These are phyloP conservation scores for Danio tinwini DNA, from an alignment of 2,797 vertebrate genomes.

Conservation along the genomic window DNA sequence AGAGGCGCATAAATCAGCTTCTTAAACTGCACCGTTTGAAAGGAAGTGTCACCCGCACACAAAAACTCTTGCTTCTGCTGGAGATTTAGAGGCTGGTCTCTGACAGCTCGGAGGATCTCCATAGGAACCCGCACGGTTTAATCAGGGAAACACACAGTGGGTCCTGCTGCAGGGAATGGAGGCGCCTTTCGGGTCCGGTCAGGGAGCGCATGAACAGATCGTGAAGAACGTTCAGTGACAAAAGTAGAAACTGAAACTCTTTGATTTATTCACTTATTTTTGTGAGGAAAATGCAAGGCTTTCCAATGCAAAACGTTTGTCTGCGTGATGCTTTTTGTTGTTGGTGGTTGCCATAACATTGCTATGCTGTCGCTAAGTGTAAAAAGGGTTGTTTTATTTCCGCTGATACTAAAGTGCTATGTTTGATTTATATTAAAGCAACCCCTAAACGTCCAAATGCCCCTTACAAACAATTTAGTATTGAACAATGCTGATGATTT, in stretches of 20 bases:
- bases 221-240: constrained; percentile 13
- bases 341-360: not conserved
- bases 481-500: not conserved
- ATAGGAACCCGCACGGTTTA: constrained; percentile 72
- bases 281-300: not conserved
- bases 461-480: not conserved
- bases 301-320: not conserved
- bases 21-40: constrained; percentile 71
- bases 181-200: constrained; percentile 50
- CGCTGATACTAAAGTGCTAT: not conserved
- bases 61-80: constrained; percentile 61
- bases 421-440: not conserved
- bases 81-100: constrained; percentile 74
- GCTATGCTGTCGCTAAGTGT: not conserved
- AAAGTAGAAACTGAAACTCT: constrained; percentile 16
- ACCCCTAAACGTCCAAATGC: not conserved
- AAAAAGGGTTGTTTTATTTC: not conserved
- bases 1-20: constrained; percentile 75
- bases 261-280: not conserved
- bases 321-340: not conserved
- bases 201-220: constrained; percentile 21
- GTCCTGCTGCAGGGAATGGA: constrained; percentile 44
- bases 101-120: constrained; percentile 70
- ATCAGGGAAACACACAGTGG: constrained; percentile 58
- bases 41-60: constrained; percentile 76